phyloP scores from a whole-genome alignment of 2,888 invertebrate species.

The Plagodis dolabraria region DNA sequence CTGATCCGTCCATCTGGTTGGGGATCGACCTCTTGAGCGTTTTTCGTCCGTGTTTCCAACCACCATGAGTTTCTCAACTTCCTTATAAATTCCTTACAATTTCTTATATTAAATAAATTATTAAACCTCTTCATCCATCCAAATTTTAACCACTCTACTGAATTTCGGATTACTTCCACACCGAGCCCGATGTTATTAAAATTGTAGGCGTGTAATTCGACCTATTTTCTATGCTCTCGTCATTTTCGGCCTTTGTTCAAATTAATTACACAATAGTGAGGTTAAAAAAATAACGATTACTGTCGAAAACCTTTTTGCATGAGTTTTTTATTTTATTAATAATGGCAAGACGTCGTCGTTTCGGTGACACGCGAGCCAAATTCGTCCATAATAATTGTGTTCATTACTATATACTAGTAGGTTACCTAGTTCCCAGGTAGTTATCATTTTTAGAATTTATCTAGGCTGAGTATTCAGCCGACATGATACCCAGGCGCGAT shows the following conservation, averaged over 20 bases:
- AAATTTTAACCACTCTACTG: background rate
- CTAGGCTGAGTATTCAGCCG: background rate
- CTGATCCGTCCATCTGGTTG: too few relatives aligned
- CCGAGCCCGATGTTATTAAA: background rate
- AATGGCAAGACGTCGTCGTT: background rate
- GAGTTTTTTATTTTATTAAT: background rate
- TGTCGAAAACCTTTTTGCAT: background rate
- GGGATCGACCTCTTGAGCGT: too few relatives aligned
- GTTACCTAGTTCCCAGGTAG: constrained; percentile 19
- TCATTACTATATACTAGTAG: constrained; percentile 3
- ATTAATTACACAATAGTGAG: background rate
- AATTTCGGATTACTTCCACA: background rate
- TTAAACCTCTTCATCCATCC: background rate
- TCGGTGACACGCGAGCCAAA: constrained; percentile 7
- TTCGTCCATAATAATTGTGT: constrained; percentile 12
- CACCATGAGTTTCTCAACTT: too few relatives aligned
- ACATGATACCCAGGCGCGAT: too few relatives aligned
- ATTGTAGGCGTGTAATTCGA: constrained; percentile 6
- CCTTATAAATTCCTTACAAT: too few relatives aligned
- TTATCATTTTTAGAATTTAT: constrained; percentile 15
- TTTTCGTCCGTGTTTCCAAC: too few relatives aligned
- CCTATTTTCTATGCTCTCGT: background rate
- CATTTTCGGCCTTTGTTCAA: constrained; percentile 1
- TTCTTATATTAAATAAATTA: background rate
- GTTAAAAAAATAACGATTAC: background rate